These are phyloP conservation scores for Ligdia adustata DNA, from an alignment of 2,888 invertebrate genomes.

Conservation along the genomic window DNA sequence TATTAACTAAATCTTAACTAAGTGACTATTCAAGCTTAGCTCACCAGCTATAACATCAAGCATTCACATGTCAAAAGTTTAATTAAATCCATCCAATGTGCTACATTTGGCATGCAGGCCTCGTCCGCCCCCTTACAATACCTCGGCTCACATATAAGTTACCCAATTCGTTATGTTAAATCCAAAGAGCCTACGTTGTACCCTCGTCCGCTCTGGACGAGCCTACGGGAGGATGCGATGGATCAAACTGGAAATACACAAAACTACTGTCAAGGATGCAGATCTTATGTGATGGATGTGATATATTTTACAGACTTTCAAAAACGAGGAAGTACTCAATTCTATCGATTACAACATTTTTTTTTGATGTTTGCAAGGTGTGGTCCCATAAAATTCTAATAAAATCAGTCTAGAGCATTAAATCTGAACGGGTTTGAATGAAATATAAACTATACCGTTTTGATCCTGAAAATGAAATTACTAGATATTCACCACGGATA, in stretches of 20 bases:
- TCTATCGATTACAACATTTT: no score
- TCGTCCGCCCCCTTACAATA: conserved; percentile 32
- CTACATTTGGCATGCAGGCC: conserved; percentile 12
- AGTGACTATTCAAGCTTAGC: no score
- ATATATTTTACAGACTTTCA: not conserved
- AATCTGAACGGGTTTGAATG: no score
- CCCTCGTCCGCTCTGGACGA: conserved; percentile 65
- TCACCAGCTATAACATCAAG: no score
- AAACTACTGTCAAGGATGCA: conserved; percentile 29
- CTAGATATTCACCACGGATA: no score
- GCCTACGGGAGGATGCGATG: conserved; percentile 60
- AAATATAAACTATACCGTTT: no score
- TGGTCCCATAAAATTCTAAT: no score
- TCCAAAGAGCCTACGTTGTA: conserved; percentile 49
- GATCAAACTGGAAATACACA: conserved; percentile 62
- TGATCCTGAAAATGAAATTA: no score
- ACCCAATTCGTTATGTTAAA: conserved; percentile 71
- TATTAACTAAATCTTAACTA: no score
- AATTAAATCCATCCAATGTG: not conserved
- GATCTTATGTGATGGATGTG: conserved; percentile 5
- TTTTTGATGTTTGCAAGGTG: no score
- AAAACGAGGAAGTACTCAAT: no score
- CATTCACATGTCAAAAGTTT: not conserved
- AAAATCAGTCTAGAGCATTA: no score
- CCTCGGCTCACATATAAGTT: conserved; percentile 61